These are phyloP conservation scores for Eristalis arbustorum DNA, from an alignment of 2,888 invertebrate species.

Conservation along the genomic window DNA sequence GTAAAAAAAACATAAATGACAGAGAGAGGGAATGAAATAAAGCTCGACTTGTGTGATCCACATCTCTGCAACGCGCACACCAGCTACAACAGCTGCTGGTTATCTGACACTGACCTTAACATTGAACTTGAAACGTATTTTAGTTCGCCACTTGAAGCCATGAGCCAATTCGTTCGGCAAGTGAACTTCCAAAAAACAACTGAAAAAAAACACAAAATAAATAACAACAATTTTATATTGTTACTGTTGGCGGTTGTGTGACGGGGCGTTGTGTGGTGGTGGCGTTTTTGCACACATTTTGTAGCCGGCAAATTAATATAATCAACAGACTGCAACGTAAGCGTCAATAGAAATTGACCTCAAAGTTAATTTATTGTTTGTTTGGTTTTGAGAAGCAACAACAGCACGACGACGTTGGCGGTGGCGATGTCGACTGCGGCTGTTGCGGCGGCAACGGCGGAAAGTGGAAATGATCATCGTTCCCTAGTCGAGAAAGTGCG, in stretches of 20 bases:
- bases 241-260: neutral
- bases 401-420: neutral
- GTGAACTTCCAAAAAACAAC: slow-evolving; percentile 46
- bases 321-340: slow-evolving; percentile 45
- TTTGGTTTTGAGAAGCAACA: slow-evolving; percentile 22
- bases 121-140: slow-evolving; percentile 68
- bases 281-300: slow-evolving; percentile 37
- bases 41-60: slow-evolving; percentile 13
- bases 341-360: slow-evolving; percentile 39
- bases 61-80: slow-evolving; percentile 34
- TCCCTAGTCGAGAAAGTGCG: slow-evolving; percentile 30
- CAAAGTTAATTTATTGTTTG: slow-evolving; percentile 45
- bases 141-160: slow-evolving; percentile 29
- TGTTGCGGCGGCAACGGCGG: neutral
- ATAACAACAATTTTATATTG: slow-evolving; percentile 31
- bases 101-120: slow-evolving; percentile 70
- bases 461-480: slow-evolving; percentile 4
- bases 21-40: neutral
- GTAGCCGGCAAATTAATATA: slow-evolving; percentile 57
- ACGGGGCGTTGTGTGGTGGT: neutral
- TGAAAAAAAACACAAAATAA: slow-evolving; percentile 3
- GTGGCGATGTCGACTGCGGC: neutral
- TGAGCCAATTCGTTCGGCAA: slow-evolving; percentile 63
- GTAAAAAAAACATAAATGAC: neutral
- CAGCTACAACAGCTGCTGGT: slow-evolving; percentile 52